phyloP scores from a whole-genome alignment of 2,797 vertebrate species.

The Hippopotamyrus pictus region DNA sequence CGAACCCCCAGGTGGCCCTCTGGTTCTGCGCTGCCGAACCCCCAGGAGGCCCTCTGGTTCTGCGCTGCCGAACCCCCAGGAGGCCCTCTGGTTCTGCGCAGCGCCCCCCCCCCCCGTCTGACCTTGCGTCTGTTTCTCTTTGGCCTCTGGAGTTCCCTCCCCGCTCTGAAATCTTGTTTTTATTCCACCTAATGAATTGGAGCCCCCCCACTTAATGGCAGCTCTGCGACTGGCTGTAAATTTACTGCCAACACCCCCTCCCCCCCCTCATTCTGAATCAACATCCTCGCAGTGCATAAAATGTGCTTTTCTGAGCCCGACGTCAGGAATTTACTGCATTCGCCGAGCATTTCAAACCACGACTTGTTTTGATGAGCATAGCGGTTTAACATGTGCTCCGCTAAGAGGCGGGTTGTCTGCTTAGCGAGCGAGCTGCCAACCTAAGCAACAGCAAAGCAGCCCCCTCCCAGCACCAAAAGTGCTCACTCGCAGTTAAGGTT shows the following conservation, averaged over 20 bases:
- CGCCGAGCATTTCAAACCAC: not conserved
- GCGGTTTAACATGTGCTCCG: not conserved
- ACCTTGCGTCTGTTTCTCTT: not conserved
- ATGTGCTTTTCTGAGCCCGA: not conserved
- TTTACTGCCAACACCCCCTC: not conserved
- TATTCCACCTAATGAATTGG: constrained; percentile 41
- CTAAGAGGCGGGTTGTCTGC: not conserved
- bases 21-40: constrained; percentile 32
- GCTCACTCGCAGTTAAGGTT: not conserved
- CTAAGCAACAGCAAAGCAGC: not conserved
- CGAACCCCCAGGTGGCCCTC: constrained; percentile 31
- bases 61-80: constrained; percentile 26
- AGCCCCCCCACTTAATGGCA: constrained; percentile 29
- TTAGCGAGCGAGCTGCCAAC: not conserved
- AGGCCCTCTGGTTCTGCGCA: constrained; percentile 33
- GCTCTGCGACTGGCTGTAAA: not conserved
- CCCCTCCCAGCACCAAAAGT: not conserved
- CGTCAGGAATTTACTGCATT: not conserved
- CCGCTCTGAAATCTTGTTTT: constrained; percentile 35
- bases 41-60: constrained; percentile 33
- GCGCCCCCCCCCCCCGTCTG: not conserved
- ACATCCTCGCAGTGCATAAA: not conserved
- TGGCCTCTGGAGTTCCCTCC: constrained; percentile 22
- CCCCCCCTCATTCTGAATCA: not conserved
- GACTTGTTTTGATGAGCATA: not conserved